Evolutionary conservation across 37 sponge, comb jelly and placozoan genomes (phyloP), one percentile per base, ranked within the genome.

Genomic region (Halisarca cf. caerulea): DNA sequence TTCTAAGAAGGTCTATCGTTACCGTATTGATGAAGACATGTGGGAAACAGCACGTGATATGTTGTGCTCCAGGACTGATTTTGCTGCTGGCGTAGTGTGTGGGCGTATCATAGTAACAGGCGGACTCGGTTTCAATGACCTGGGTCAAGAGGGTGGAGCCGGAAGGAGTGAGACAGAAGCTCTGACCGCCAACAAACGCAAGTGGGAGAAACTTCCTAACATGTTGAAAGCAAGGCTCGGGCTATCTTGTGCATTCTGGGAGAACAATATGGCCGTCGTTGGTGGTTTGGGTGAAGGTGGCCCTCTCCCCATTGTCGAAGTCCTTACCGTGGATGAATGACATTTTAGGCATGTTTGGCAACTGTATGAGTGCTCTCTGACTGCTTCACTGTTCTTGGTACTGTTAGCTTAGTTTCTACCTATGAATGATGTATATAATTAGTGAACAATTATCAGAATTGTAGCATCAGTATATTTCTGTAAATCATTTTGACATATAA

Each of bases 211-310:
- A 21, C 53, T 93, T 2, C 85, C 93, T 0, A 40, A 43, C 27
- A 81, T 89, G 82, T 17, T 23, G 30, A 84, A 66, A 38, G 25
- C 58, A 27, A 84, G 93, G 0, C 20, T 90, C n/a, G 87, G 88
- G 3, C 42, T 87, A 37, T 78, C 83, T 17, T 38, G 43, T 15
- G 25, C 71, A 21, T 21, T 14, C n/a, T 89, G 87, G 61, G 93
- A 89, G 53, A 89, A 69, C 20, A 89, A 89, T 37, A 66, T 93
- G 59, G 87, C 82, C 25, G 79, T 85, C 23, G 51, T 89, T 18
- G 78, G 86, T 57, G 93, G 93, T 20, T 81, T 85, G 40, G 93
- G 90, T 0, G 82, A 89, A 7, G 93, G 93, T 53, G 93, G 93
- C 20, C 78, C 82, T 4, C 87, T 86, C 36, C 0, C 25, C 2